Percentiles rank a stretch among this genome's conserved stretches.
Conservation (phyloP, 2,888 invertebrate genomes). For the Odontocerum albicorne region DNA sequence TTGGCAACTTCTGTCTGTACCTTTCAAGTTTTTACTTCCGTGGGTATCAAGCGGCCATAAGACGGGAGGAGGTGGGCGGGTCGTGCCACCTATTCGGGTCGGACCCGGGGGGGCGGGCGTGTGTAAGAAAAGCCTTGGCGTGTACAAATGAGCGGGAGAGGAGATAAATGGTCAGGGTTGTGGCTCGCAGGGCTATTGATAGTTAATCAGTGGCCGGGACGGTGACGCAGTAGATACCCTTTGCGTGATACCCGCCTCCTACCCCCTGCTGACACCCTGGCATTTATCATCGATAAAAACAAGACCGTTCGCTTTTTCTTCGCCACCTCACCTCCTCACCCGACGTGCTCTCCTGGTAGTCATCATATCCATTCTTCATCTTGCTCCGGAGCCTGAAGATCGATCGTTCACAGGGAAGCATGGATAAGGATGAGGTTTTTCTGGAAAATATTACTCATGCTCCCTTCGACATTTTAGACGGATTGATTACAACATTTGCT, state of each 20-base stretch:
- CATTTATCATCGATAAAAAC: slow-evolving; percentile 32
- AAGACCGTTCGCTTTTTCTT: slow-evolving; percentile 6
- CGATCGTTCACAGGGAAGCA: slow-evolving; percentile 22
- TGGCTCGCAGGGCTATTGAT: slow-evolving; percentile 36
- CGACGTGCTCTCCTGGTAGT: slow-evolving; percentile 2
- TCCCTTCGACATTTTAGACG: no score
- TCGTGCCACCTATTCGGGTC: not conserved
- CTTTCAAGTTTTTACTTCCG: slow-evolving; percentile 17
- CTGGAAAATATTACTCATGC: no score
- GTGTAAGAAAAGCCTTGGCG: slow-evolving; percentile 33
- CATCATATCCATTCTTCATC: slow-evolving; percentile 19
- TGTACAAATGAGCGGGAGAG: slow-evolving; percentile 36
- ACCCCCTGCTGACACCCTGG: slow-evolving; percentile 15
- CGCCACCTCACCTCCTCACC: not conserved
- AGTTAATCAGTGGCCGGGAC: slow-evolving; percentile 34
- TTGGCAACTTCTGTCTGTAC: slow-evolving; percentile 7
- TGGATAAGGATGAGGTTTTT: no score
- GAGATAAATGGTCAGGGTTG: slow-evolving; percentile 37
- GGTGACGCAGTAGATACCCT: slow-evolving; percentile 12
- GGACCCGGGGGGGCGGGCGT: slow-evolving; percentile 11
- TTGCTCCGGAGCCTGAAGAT: slow-evolving; percentile 16
- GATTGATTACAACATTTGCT: no score
- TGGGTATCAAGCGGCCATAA: slow-evolving; percentile 19
- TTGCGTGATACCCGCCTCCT: not conserved
- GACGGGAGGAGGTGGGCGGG: slow-evolving; percentile 11